phyloP scores from a whole-genome alignment of 2,888 invertebrate species.

The Iselma pallidipennis region DNA sequence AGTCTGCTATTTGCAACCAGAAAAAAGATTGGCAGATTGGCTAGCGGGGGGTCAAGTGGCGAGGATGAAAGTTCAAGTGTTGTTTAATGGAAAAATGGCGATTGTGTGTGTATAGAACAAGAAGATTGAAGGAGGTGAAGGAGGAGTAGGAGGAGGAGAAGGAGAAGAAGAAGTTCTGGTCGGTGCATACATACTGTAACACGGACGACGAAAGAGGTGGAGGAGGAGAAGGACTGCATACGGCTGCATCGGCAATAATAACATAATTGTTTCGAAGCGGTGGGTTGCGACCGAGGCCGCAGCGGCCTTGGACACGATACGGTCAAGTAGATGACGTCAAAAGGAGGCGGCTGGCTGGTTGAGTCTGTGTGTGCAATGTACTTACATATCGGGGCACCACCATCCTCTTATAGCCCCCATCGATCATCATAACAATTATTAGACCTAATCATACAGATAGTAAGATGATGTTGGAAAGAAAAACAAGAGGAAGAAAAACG shows the following conservation, averaged over 20 bases:
- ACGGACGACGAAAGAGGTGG: not conserved
- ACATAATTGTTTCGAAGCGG: constrained; percentile 39
- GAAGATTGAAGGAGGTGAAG: not conserved
- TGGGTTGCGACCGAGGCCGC: constrained; percentile 35
- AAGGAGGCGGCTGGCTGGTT: constrained; percentile 5
- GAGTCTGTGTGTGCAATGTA: too few relatives aligned
- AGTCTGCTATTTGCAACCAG: not conserved
- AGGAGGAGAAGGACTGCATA: not conserved
- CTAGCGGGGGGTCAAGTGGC: not conserved
- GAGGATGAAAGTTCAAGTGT: constrained; percentile 4
- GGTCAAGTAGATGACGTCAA: constrained; percentile 40
- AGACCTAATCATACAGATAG: not conserved
- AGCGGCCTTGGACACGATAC: constrained; percentile 37
- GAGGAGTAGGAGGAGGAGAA: not conserved
- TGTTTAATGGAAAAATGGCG: constrained; percentile 3
- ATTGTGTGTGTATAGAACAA: not conserved
- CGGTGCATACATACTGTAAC: not conserved
- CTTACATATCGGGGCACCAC: constrained; percentile 15
- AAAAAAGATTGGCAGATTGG: constrained; percentile 1
- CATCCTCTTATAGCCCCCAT: constrained; percentile 1
- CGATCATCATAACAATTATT: not conserved
- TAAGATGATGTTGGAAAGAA: not conserved
- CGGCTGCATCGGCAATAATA: constrained; percentile 12
- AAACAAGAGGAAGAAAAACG: not conserved
- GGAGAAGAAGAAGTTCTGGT: not conserved